Evolutionary conservation across 2,797 vertebrate species (phyloP).

Genomic region (Nannoperca obscura): DNA sequence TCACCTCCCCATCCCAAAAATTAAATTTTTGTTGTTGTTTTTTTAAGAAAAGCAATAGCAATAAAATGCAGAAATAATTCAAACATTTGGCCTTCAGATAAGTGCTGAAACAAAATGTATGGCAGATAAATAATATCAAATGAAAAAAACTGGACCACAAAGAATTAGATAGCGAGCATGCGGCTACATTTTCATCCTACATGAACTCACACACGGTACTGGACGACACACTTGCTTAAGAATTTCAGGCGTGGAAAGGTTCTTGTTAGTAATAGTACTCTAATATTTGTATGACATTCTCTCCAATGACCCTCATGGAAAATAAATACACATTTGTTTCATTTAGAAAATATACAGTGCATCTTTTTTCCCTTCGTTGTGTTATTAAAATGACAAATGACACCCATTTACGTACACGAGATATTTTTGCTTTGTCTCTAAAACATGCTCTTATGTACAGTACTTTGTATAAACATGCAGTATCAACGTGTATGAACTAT

Average conservation of each 20-base stretch:
- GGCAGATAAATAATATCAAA: slow-evolving; percentile 57
- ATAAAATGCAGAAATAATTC: slow-evolving; percentile 54
- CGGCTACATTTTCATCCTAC: slow-evolving; percentile 87
- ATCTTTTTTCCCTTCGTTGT: slow-evolving; percentile 78
- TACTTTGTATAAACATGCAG: slow-evolving; percentile 91
- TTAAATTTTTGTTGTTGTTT: slow-evolving; percentile 11
- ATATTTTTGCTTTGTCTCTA: slow-evolving; percentile 85
- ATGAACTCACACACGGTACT: slow-evolving; percentile 86
- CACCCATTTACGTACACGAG: slow-evolving; percentile 87
- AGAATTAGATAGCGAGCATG: slow-evolving; percentile 86
- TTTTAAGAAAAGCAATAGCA: slow-evolving; percentile 28
- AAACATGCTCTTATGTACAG: slow-evolving; percentile 93
- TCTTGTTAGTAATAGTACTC: slow-evolving; percentile 81
- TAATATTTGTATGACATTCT: slow-evolving; percentile 84
- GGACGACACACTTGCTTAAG: slow-evolving; percentile 86
- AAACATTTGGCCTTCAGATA: slow-evolving; percentile 66
- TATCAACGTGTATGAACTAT: slow-evolving; percentile 87
- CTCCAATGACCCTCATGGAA: slow-evolving; percentile 86
- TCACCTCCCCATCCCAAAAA: slow-evolving; percentile 21
- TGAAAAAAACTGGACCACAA: slow-evolving; percentile 64
- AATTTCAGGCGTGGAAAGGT: slow-evolving; percentile 83
- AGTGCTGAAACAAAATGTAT: slow-evolving; percentile 59
- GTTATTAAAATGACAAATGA: slow-evolving; percentile 90
- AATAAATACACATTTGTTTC: slow-evolving; percentile 87
- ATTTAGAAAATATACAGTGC: slow-evolving; percentile 90